phyloP scores from a whole-genome alignment of 2,797 vertebrate species.

The Melanotaenia maccullochi region DNA sequence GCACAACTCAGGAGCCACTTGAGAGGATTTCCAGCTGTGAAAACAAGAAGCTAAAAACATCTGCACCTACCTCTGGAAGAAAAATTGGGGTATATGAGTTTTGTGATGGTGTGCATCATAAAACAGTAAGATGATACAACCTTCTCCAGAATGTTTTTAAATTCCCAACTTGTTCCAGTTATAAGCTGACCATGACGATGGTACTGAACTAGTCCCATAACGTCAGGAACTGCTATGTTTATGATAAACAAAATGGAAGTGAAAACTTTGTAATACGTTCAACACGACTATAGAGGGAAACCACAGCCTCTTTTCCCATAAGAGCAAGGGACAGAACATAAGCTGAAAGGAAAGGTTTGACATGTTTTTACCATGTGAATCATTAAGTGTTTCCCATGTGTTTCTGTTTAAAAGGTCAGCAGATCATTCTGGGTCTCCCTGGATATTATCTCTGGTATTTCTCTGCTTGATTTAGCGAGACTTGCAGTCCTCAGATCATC shows the following conservation, averaged over 20 bases:
- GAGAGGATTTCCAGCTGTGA: not conserved
- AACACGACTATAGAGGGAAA: conserved; percentile 13
- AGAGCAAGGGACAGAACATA: not conserved
- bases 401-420: not conserved
- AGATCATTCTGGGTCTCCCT: not conserved
- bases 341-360: not conserved
- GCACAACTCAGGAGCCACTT: not conserved
- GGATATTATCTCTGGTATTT: conserved; percentile 3
- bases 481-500: not conserved
- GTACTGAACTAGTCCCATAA: not conserved
- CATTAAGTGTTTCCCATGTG: not conserved
- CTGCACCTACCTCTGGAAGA: not conserved
- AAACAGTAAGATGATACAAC: too few species aligned
- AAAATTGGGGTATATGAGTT: not conserved
- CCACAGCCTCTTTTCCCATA: too few species aligned
- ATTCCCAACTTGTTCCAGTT: too few species aligned
- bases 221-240: not conserved
- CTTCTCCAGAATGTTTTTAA: too few species aligned
- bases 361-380: not conserved
- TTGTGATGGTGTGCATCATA: not conserved
- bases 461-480: not conserved
- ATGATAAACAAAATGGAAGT: not conserved
- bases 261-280: not conserved
- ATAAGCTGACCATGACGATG: not conserved
- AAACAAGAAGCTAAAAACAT: not conserved